Evolutionary conservation across 2,888 invertebrate genomes (phyloP).

Genomic region (Galerucella nymphaeae): DNA sequence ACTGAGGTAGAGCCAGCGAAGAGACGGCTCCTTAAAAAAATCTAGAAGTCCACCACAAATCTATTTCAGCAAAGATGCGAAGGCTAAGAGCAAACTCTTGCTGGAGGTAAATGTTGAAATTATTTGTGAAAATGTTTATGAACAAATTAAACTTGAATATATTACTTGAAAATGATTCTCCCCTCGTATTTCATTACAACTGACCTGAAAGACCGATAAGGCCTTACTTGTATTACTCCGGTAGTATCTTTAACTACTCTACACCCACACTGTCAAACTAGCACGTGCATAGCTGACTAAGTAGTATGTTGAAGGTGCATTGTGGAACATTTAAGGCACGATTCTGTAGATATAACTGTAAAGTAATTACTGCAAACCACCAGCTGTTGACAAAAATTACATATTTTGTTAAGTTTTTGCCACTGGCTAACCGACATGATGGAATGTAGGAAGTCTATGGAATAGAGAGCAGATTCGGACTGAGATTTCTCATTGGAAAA

Average conservation of each 20-base stretch:
- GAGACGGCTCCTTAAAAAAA: too few relatives aligned
- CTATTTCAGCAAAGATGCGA: too few relatives aligned
- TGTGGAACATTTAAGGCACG: constrained; percentile 55
- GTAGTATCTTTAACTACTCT: constrained; percentile 44
- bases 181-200: constrained; percentile 21
- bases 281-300: constrained; percentile 45
- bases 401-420: constrained; percentile 53
- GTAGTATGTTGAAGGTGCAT: constrained; percentile 45
- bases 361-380: constrained; percentile 48
- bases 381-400: constrained; percentile 56
- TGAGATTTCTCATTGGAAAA: background rate
- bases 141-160: too few relatives aligned
- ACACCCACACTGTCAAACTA: constrained; percentile 44
- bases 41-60: too few relatives aligned
- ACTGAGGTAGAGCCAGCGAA: too few relatives aligned
- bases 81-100: too few relatives aligned
- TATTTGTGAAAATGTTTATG: too few relatives aligned
- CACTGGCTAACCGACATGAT: constrained; percentile 54
- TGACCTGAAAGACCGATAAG: constrained; percentile 29
- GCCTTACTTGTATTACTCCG: constrained; percentile 38
- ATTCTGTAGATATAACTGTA: constrained; percentile 51
- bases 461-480: constrained; percentile 21
- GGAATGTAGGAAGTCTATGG: constrained; percentile 57
- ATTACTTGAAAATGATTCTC: too few relatives aligned
- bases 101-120: too few relatives aligned